Evolutionary conservation across 2,888 invertebrate genomes (phyloP).

Genomic region (Alentia gelatinosa): DNA sequence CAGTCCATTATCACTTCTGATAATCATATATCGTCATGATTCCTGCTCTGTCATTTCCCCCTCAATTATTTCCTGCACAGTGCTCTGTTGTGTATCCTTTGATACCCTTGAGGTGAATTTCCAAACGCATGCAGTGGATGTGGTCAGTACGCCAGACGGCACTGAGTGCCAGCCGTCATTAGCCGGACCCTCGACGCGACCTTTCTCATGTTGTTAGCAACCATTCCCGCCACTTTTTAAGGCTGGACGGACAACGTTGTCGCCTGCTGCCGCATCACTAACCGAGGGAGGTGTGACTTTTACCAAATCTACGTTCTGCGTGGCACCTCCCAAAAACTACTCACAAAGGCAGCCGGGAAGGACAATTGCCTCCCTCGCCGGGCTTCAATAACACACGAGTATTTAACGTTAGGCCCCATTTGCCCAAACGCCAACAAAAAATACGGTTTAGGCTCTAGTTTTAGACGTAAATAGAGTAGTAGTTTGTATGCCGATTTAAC

Average conservation of each 20-base stretch:
- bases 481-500: not conserved
- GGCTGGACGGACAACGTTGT: not conserved
- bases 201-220: not conserved
- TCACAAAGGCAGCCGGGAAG: not conserved
- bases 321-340: not conserved
- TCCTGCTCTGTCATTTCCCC: no score
- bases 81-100: no score
- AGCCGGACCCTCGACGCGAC: conserved; percentile 4
- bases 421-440: not conserved
- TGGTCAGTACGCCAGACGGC: not conserved
- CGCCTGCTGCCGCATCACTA: not conserved
- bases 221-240: not conserved
- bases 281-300: not conserved
- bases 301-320: not conserved
- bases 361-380: not conserved
- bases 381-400: not conserved
- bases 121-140: not conserved
- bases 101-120: no score
- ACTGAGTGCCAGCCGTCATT: not conserved
- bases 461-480: not conserved
- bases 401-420: not conserved
- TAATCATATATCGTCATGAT: no score
- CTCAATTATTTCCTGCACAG: no score
- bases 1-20: no score
- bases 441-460: not conserved